Percentiles rank a stretch among this genome's conserved stretches.
Conservation (phyloP, 2,797 vertebrate genomes). For the Sebastes reedi region DNA sequence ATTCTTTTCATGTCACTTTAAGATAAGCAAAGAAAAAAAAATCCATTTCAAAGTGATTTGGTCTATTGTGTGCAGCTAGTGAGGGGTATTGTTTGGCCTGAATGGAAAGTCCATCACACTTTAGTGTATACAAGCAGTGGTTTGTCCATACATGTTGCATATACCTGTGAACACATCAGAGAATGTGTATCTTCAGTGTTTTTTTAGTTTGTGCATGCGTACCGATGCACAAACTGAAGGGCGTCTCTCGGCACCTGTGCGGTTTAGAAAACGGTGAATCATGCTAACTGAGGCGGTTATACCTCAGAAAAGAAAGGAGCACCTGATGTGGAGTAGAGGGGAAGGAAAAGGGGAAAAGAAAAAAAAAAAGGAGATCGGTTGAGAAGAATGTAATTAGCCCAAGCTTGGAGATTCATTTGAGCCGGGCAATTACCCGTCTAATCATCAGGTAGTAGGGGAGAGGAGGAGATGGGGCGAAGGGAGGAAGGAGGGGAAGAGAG, state of each 20-base stretch:
- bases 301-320: constrained; percentile 34
- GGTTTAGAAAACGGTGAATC: constrained; percentile 25
- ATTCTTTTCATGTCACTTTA: constrained; percentile 9
- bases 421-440: constrained; percentile 70
- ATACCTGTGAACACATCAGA: not conserved
- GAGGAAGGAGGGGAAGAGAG: constrained; percentile 2
- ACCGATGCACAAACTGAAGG: constrained; percentile 6
- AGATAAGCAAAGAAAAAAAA: not conserved
- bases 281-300: constrained; percentile 17
- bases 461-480: constrained; percentile 28
- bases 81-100: not conserved
- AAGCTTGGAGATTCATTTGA: constrained; percentile 64
- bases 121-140: not conserved
- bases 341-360: not conserved
- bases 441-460: constrained; percentile 70
- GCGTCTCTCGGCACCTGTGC: constrained; percentile 39
- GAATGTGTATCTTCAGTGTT: not conserved
- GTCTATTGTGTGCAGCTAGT: not conserved
- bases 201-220: constrained; percentile 9
- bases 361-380: constrained; percentile 13
- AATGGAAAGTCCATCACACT: constrained; percentile 15
- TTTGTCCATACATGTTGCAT: not conserved
- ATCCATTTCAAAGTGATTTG: constrained; percentile 29
- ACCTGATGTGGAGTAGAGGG: constrained; percentile 51
- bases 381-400: constrained; percentile 73